Conservation (phyloP, 2,888 invertebrate genomes). For the Andrena hattorfiana region DNA sequence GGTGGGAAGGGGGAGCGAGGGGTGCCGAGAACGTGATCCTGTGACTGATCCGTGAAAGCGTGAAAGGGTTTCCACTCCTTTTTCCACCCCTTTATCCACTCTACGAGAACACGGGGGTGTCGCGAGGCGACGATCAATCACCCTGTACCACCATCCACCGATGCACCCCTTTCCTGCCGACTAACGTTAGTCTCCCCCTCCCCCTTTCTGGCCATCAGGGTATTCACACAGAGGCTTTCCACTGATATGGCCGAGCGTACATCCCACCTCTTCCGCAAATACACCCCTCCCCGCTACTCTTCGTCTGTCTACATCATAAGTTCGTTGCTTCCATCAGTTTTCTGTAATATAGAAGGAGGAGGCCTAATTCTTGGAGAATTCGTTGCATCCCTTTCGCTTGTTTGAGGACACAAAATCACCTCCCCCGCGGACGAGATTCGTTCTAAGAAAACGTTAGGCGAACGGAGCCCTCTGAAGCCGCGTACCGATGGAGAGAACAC, state of each 20-base stretch:
- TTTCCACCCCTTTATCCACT: constrained; percentile 80
- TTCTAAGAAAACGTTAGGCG: neutral
- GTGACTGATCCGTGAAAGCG: constrained; percentile 81
- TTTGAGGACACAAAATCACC: too few species aligned
- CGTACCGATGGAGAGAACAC: neutral
- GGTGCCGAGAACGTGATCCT: constrained; percentile 78
- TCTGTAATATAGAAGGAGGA: neutral
- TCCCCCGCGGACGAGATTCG: too few species aligned
- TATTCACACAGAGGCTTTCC: constrained; percentile 75
- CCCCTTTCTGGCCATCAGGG: constrained; percentile 33
- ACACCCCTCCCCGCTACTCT: constrained; percentile 26
- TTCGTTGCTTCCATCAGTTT: constrained; percentile 33
- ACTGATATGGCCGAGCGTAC: constrained; percentile 71
- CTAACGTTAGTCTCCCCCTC: constrained; percentile 44
- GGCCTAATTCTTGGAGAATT: too few species aligned
- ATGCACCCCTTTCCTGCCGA: constrained; percentile 62
- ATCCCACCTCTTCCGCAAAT: constrained; percentile 57
- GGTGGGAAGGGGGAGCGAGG: constrained; percentile 42
- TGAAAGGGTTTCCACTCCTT: constrained; percentile 80
- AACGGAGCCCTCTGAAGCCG: neutral
- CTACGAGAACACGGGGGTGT: constrained; percentile 78
- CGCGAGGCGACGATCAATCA: constrained; percentile 83
- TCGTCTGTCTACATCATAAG: constrained; percentile 55
- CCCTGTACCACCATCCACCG: constrained; percentile 72
- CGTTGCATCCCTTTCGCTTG: too few species aligned